Evolutionary conservation across 2,888 invertebrate species (phyloP).

Genomic region (Eubasilissa splendida): DNA sequence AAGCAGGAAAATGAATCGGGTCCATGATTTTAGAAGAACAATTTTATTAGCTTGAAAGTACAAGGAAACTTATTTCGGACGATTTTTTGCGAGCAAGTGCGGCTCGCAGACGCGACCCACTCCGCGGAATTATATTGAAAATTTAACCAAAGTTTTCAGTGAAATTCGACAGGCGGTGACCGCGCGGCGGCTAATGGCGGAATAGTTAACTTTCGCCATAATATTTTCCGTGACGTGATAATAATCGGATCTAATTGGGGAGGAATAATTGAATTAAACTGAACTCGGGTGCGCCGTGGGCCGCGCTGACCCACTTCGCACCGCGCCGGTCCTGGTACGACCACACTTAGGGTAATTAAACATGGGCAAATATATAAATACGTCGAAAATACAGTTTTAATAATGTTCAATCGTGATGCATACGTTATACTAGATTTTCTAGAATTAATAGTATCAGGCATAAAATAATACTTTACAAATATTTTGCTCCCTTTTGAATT

Average conservation of each 20-base stretch:
- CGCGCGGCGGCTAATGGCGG: constrained; percentile 40
- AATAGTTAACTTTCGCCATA: constrained; percentile 42
- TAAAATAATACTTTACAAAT: no score
- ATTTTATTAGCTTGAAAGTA: no score
- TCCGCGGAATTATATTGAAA: constrained; percentile 8
- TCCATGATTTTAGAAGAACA: no score
- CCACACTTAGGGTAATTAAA: constrained; percentile 38
- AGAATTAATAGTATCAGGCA: no score
- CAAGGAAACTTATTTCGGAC: not conserved
- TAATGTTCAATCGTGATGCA: no score
- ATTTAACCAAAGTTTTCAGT: constrained; percentile 6
- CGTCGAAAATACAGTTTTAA: not conserved
- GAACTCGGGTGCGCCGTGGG: constrained; percentile 39
- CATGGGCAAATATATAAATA: not conserved
- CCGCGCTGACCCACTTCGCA: not conserved
- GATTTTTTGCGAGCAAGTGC: not conserved
- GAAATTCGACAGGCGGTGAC: constrained; percentile 7
- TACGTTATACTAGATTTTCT: no score
- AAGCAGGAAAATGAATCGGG: no score
- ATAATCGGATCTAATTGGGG: constrained; percentile 56
- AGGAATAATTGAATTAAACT: constrained; percentile 54
- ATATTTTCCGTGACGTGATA: constrained; percentile 55
- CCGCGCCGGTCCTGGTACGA: not conserved
- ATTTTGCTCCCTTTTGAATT: no score
- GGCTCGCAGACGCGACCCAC: not conserved